Percentiles rank a stretch among this genome's conserved stretches.
Conservation (phyloP, 1,140 invertebrate genomes). For the Lethocerus indicus region DNA sequence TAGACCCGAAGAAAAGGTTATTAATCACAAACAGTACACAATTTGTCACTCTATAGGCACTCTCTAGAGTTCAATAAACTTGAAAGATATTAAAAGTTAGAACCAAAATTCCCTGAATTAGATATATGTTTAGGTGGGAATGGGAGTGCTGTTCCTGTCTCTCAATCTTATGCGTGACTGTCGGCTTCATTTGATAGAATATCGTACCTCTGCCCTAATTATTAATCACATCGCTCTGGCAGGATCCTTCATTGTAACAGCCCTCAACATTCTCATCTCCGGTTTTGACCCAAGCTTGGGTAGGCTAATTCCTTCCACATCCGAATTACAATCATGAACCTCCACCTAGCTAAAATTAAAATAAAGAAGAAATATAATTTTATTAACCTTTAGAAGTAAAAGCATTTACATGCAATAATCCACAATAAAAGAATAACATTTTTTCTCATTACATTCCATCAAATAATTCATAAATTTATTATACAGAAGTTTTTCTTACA, state of each 20-base stretch:
- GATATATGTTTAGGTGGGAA: slow-evolving; percentile 17
- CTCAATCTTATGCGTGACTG: slow-evolving; percentile 58
- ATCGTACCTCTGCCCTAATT: slow-evolving; percentile 41
- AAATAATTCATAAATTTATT: too few relatives aligned
- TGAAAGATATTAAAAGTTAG: too few relatives aligned
- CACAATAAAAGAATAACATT: too few relatives aligned
- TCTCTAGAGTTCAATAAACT: too few relatives aligned
- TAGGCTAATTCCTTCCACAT: slow-evolving; percentile 10
- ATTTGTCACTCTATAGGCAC: too few relatives aligned
- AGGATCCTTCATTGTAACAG: slow-evolving; percentile 51
- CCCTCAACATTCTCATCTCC: slow-evolving; percentile 59
- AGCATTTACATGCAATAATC: too few relatives aligned
- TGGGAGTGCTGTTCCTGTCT: slow-evolving; percentile 46
- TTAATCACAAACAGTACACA: background rate
- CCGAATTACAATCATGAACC: slow-evolving; percentile 3
- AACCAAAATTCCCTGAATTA: too few relatives aligned
- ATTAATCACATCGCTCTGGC: slow-evolving; percentile 56
- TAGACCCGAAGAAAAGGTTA: background rate
- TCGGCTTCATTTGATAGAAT: slow-evolving; percentile 45
- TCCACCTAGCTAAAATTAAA: too few relatives aligned
- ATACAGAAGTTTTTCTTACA: too few relatives aligned
- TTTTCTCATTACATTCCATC: too few relatives aligned
- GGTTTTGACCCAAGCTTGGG: slow-evolving; percentile 44
- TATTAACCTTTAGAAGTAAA: too few relatives aligned
- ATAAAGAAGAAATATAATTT: too few relatives aligned